Evolutionary conservation across 1,140 invertebrate genomes (phyloP), one percentile per base, ranked within the genome.

Genomic region (Callitettix versicolor): DNA sequence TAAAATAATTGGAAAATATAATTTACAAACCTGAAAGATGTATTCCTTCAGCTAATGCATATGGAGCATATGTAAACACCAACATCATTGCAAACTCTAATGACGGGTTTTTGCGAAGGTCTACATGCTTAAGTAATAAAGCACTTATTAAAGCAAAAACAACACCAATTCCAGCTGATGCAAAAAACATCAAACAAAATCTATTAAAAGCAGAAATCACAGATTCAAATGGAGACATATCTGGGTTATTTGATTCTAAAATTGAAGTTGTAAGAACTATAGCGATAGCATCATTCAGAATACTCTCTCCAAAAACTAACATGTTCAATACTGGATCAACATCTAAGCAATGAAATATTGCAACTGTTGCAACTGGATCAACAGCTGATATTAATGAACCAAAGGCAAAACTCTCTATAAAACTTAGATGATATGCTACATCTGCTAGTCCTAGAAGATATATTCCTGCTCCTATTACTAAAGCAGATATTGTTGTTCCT

Each of bases 61-160:
- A 99, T 0, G 96, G 96, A 5, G 91, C 87, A 75, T 99, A 99
- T 14, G 95, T 95, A 66, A 99, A 98, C 12, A 98, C 91, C 17
- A 99, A 73, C 87, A 99, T 96, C 73, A 99, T 88, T 33, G 91
- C 95, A 77, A 99, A 95, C 73, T 99, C 96, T 36, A 99, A 73
- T 5, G 95, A 98, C 0, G 96, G 96, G 75, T 98, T 96, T 72
- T 96, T 96, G 36, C 95, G 77, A 14, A 99, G 75, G 74, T 99
- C 93, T 58, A 98, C 81, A 75, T 98, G 91, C 74, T 99, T 99
- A 21, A 98, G 76, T 33, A 97, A 73, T 24, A 98, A 71, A 33
- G 95, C 94, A 75, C 92, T 96, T 15, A 92, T 81, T 3, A 99
- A 73, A 15, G 94, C 96, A 76, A 95, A 96, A 14, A 89, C 74